These are phyloP conservation scores for Vicugna pacos DNA, from an alignment of 2,113 vertebrate species.

Conservation along the genomic window DNA sequence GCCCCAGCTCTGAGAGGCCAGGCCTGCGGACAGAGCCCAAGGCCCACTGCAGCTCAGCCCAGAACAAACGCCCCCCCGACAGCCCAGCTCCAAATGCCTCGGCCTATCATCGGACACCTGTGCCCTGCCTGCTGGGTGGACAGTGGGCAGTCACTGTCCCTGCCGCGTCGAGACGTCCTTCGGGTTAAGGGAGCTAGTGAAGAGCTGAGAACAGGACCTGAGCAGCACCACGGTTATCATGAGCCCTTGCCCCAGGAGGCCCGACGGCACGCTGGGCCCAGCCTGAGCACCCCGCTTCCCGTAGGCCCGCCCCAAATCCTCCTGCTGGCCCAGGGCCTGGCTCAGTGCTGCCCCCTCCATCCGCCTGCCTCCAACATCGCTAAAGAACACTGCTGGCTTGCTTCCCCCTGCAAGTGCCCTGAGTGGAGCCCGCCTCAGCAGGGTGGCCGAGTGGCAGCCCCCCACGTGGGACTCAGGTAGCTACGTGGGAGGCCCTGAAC, in stretches of 20 bases:
- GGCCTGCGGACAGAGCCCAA: background rate
- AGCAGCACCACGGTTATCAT: fast-evolving
- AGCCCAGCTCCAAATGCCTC: background rate
- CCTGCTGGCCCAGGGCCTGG: background rate
- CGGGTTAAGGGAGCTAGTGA: fast-evolving
- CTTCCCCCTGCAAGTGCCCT: fast-evolving
- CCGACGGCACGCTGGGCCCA: background rate
- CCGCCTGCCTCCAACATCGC: background rate
- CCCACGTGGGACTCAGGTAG: background rate
- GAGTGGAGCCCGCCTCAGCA: fast-evolving
- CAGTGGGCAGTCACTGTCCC: fast-evolving
- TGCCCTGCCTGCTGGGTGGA: fast-evolving
- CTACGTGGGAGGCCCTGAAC: fast-evolving
- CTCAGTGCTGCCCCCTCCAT: background rate
- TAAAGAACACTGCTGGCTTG: fast-evolving
- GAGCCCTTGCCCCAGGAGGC: background rate
- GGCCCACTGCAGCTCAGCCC: background rate
- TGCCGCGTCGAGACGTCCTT: background rate
- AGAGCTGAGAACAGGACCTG: fast-evolving
- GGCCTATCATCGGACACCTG: background rate
- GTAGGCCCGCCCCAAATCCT: background rate
- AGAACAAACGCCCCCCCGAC: fast-evolving
- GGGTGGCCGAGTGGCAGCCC: background rate
- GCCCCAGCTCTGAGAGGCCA: background rate
- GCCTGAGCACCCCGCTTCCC: background rate